Base-by-base conservation (phyloP, 2,888 invertebrate species). In the Homarus gammarus region DNA sequence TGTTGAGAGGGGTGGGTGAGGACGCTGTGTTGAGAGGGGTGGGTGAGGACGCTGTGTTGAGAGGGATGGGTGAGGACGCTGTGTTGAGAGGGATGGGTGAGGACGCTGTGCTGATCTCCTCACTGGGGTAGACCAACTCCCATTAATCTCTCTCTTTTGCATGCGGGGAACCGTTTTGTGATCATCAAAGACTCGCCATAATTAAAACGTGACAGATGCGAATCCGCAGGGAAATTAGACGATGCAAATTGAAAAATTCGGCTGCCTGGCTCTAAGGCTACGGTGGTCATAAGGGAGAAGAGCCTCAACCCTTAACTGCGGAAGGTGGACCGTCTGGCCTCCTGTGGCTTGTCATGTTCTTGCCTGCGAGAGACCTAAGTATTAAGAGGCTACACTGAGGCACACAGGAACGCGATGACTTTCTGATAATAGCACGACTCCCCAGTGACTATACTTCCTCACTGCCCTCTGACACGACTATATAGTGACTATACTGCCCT, bases 151-250 rank as follows among this genome's bases (percentile, higher is more conserved):
- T 75, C 75, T 75, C 27, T 40, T 40, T 75, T 51, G 33, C 33
- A n/a, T 77, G 56, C 51, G 10, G 49, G 38, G 38, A 36, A 51
- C 78, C 78, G 78, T 78, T 78, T 78, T 18, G 31, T 78, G 78
- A 78, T 78, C 78, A 78, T 78, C 78, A 78, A 78, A 78, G 56
- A 79, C 79, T 38, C 61, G n/a, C 38, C 38, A 61, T 79, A 79
- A 61, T 79, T 79, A 79, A 61, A 61, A 79, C 61, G 79, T 79
- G 79, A 79, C 79, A 79, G n/a, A 64, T 64, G 61, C 33, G 78
- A 38, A 61, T 61, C 79, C 79, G 3, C 51, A 22, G 79, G 79
- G 79, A 79, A 79, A 79, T 78, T 79, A 79, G 79, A 38, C 79
- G 79, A 79, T 61, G 79, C 31, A 51, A 79, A 51, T 36, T 79